Evolutionary conservation across 2,113 vertebrate genomes (phyloP).

Genomic region (Tetrax tetrax): DNA sequence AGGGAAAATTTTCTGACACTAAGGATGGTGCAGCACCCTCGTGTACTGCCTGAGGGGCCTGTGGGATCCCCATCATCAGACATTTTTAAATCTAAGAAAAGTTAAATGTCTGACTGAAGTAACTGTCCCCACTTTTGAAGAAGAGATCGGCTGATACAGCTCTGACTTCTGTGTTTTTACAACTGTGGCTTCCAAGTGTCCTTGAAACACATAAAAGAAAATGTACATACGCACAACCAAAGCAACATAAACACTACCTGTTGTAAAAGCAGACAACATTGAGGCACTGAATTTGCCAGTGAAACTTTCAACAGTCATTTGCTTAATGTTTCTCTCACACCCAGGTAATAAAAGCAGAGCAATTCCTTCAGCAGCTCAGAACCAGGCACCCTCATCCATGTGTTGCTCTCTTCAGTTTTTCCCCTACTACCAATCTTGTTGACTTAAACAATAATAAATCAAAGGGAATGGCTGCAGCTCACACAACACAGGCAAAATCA

Average conservation of each 20-base stretch:
- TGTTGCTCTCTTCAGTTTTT: constrained; percentile 69
- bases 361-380: constrained; percentile 58
- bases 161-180: neutral
- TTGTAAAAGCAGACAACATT: neutral
- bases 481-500: constrained; percentile 38
- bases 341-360: constrained; percentile 49
- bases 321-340: neutral
- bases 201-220: neutral
- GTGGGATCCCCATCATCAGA: neutral
- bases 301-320: constrained; percentile 24
- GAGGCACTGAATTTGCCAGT: neutral
- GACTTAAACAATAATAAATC: constrained; percentile 79
- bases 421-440: constrained; percentile 71
- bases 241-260: neutral
- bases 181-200: neutral
- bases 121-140: neutral
- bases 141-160: neutral
- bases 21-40: neutral
- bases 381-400: constrained; percentile 55
- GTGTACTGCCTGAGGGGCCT: neutral
- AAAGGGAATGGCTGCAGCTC: constrained; percentile 57
- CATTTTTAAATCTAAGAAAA: neutral
- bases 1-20: neutral
- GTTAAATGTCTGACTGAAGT: neutral
- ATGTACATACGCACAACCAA: neutral